Base-by-base conservation (phyloP, 2,797 vertebrate genomes). In the Avahi laniger region DNA sequence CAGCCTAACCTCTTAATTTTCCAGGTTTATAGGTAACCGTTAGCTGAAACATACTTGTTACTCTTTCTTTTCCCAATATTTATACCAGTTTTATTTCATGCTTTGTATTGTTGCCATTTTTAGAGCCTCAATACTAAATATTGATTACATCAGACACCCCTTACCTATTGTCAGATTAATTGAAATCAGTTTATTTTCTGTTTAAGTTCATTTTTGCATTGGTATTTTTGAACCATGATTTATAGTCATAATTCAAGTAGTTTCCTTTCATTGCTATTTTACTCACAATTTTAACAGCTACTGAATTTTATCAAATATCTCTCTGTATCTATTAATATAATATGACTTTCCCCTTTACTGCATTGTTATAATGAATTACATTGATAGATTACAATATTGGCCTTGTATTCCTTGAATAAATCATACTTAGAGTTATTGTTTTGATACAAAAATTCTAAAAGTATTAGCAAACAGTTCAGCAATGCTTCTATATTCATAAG, bases 121-220 rank as follows among this genome's bases (percentile, higher is more conserved):
- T 92, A 80, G 67, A 85, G 20, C 80, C 46, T 50, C 41, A 90
- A 6, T 65, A 82, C 30, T 92, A 75, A 80, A 84, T 35, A 30
- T 28, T 54, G 52, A 7, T 63, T 76, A 12, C 48, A 43, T 4
- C 5, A 15, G 5, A 26, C 50, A 67, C 57, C 28, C 3, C 15
- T 33, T 30, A 69, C 61, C 63, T 78, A 33, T n/a, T 73, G 35
- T 46, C 57, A 67, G 12, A 85, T 50, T 65, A 22, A 70, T 26
- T 57, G 24, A 91, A 91, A 95, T 89, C 20, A 59, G 52, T 43
- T 89, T 95, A 76, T 83, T 91, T 88, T 69, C 46, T 81, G 35
- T 50, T 91, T 84, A 84, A 90, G 22, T 79, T 96, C 35, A 80
- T 84, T 81, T 94, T 75, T 92, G 52, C 61, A 14, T 43, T 84